phyloP scores from a whole-genome alignment of 2,888 invertebrate genomes.

The Hybos culiciformis region DNA sequence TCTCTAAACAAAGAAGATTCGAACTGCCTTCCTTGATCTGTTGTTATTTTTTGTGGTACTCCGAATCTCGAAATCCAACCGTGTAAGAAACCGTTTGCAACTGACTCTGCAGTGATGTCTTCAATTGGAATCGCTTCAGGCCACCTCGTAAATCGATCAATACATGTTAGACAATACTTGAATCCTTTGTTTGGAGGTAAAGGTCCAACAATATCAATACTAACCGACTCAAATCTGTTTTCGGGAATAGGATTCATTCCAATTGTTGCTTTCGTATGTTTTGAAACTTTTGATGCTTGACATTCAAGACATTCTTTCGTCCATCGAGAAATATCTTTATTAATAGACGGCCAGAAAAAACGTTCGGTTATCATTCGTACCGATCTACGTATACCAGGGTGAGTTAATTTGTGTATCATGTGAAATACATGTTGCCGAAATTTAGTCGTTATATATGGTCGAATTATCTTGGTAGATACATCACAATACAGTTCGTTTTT shows the following conservation, averaged over 20 bases:
- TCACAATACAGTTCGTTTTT: conserved; percentile 3
- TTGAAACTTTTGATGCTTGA: neutral
- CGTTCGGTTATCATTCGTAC: neutral
- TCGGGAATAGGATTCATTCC: neutral
- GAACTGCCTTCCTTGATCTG: conserved; percentile 28
- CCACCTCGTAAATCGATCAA: neutral
- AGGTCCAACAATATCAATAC: neutral
- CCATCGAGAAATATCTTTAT: neutral
- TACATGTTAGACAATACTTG: neutral
- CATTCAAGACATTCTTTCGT: neutral
- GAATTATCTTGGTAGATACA: neutral
- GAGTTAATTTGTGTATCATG: conserved; percentile 1
- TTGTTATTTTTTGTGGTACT: conserved; percentile 25
- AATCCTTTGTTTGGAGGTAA: neutral
- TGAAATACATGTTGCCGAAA: neutral
- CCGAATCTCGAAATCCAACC: conserved; percentile 20
- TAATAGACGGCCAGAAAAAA: conserved; percentile 2
- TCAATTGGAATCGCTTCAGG: neutral
- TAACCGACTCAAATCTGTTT: neutral
- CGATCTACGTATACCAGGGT: neutral
- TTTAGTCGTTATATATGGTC: neutral
- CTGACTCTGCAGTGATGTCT: neutral
- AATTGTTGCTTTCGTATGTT: neutral
- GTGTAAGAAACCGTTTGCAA: neutral
- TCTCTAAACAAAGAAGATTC: conserved; percentile 21